Base-by-base conservation (phyloP, 2,113 vertebrate genomes). In the Alethe castanea region DNA sequence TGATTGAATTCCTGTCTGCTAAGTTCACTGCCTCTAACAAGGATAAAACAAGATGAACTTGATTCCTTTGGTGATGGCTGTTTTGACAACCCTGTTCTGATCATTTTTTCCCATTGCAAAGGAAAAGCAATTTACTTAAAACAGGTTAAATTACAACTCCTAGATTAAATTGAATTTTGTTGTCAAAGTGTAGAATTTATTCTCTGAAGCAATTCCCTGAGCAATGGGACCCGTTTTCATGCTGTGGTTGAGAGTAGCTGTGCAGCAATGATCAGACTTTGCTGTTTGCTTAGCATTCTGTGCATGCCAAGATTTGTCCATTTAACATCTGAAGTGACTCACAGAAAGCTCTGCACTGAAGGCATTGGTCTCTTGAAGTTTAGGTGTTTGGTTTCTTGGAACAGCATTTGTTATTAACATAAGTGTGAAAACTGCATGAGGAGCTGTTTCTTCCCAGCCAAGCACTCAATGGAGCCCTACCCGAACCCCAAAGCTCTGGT, bases 81-180 rank as follows among this genome's bases (percentile, higher is more conserved):
- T 65, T 96, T 82, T 87, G 69, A 82, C 59, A 88, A 29, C 33
- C 18, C 44, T 85, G 33, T 65, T 90, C 35, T 53, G 47, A 73
- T 71, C 0, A 0, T n/a, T 94, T 62, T 95, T 89, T 54, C 31
- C 36, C 2, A 1, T 91, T 91, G 70, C 65, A 82, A 65, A 82
- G 28, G 57, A 62, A 77, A 83, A 88, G 31, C 74, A 92, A 86
- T 91, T 95, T 94, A 70, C 73, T 94, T 97, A 60, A 91, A 90
- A 48, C 19, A 57, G 50, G 82, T 88, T 91, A 61, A 91, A 86
- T 92, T 81, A 66, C 45, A 85, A 33, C 60, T 69, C 40, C 48
- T 92, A 78, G 72, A 74, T 81, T 86, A 92, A 92, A 92, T 91
- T 73, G 12, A 54, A 73, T 77, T 69, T 90, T 84, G 67, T 88